phyloP scores from a whole-genome alignment of 1,140 invertebrate species.

The Araneus ventricosus region DNA sequence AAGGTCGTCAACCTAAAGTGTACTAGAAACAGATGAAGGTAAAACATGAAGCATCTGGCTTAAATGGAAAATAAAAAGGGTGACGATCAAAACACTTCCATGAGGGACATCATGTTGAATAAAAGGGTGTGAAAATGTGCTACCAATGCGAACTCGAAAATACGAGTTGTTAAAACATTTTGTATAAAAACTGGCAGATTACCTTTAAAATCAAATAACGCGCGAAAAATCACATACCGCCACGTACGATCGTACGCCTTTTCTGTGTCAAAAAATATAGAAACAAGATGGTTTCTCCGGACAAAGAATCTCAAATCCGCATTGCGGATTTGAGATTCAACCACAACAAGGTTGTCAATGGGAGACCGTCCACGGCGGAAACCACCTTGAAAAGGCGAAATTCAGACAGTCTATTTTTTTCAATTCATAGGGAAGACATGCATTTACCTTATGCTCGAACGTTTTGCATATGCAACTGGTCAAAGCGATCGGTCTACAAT shows the following conservation, averaged over 20 bases:
- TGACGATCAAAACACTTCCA: not conserved
- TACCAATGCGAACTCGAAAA: not conserved
- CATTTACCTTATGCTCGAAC: not conserved
- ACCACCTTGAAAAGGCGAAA: not conserved
- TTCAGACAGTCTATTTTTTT: not conserved
- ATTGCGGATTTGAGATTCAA: not conserved
- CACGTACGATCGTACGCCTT: not conserved
- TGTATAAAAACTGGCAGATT: not conserved
- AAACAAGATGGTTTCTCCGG: not conserved
- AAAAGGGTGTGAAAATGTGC: not conserved
- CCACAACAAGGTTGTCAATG: not conserved
- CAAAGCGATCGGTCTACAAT: not conserved
- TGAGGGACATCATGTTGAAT: not conserved
- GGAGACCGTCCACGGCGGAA: not conserved
- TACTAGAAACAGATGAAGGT: not conserved
- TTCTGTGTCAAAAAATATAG: not conserved
- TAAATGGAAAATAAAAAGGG: not conserved
- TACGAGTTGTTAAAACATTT: not conserved
- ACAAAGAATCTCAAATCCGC: too few species aligned
- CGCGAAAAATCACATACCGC: not conserved
- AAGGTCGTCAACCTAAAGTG: not conserved
- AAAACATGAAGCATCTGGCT: not conserved
- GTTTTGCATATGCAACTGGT: not conserved
- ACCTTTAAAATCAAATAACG: not conserved
- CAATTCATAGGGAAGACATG: not conserved